These are phyloP conservation scores for Bombycilla garrulus DNA, from an alignment of 2,113 vertebrate species.

Conservation along the genomic window DNA sequence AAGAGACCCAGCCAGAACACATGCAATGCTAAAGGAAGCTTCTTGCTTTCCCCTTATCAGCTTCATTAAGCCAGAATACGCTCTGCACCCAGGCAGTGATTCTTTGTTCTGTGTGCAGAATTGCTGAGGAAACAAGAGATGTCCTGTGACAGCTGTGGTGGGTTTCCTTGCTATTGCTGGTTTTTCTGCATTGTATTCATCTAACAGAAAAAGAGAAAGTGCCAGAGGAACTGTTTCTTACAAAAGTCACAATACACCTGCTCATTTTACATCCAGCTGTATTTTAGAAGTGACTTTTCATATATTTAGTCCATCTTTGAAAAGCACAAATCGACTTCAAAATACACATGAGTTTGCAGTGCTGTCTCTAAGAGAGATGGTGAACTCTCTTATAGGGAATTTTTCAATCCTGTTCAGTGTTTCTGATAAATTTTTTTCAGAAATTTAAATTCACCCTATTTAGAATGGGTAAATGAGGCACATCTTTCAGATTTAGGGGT, in stretches of 20 bases:
- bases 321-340: neutral
- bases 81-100: neutral
- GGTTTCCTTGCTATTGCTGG: neutral
- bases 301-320: neutral
- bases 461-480: neutral
- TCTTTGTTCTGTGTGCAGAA: neutral
- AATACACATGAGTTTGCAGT: neutral
- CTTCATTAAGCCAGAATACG: neutral
- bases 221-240: neutral
- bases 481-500: neutral
- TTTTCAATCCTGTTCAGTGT: neutral
- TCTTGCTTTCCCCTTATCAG: neutral
- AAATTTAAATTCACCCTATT: neutral
- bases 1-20: neutral
- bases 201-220: neutral
- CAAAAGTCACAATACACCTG: neutral
- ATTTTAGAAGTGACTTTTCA: neutral
- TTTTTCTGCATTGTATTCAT: neutral
- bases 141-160: neutral
- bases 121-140: neutral
- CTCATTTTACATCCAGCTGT: neutral
- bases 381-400: neutral
- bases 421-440: neutral
- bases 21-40: neutral
- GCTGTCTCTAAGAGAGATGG: neutral